phyloP scores from a whole-genome alignment of 2,888 invertebrate genomes.

The Drosophila macrospina region DNA sequence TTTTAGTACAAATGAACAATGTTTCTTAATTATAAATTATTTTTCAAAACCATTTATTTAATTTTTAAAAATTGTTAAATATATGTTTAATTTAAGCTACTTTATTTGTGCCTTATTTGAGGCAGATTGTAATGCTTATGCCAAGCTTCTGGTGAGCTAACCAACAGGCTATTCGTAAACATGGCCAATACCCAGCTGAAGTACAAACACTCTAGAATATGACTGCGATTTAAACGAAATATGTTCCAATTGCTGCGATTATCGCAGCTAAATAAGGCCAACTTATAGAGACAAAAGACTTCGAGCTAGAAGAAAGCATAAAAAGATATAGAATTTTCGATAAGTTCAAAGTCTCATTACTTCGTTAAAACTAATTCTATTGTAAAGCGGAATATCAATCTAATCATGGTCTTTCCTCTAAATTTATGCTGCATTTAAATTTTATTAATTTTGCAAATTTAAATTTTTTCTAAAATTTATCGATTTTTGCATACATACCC shows the following conservation, averaged over 20 bases:
- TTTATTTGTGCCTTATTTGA: neutral
- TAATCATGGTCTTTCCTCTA: too few relatives aligned
- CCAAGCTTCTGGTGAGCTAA: conserved; percentile 25
- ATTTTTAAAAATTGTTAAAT: neutral
- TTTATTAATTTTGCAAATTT: too few relatives aligned
- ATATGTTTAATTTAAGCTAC: neutral
- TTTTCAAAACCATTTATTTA: neutral
- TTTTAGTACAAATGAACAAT: too few relatives aligned
- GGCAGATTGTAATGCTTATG: neutral
- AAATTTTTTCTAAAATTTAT: too few relatives aligned
- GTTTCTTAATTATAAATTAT: too few relatives aligned
- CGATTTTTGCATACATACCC: too few relatives aligned
- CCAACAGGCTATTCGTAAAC: conserved; percentile 55
- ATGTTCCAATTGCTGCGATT: conserved; percentile 19
- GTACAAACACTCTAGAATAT: conserved; percentile 32
- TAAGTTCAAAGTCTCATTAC: too few relatives aligned
- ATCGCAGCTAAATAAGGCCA: neutral
- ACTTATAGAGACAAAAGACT: conserved; percentile 36
- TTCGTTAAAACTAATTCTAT: too few relatives aligned
- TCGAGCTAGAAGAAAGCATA: conserved; percentile 33
- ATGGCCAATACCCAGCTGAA: conserved; percentile 46
- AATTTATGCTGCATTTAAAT: too few relatives aligned
- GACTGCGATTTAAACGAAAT: conserved; percentile 34
- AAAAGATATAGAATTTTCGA: neutral
- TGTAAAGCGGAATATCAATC: too few relatives aligned